Base-by-base conservation (phyloP, 2,888 invertebrate genomes). In the Mellilla xanthometata region DNA sequence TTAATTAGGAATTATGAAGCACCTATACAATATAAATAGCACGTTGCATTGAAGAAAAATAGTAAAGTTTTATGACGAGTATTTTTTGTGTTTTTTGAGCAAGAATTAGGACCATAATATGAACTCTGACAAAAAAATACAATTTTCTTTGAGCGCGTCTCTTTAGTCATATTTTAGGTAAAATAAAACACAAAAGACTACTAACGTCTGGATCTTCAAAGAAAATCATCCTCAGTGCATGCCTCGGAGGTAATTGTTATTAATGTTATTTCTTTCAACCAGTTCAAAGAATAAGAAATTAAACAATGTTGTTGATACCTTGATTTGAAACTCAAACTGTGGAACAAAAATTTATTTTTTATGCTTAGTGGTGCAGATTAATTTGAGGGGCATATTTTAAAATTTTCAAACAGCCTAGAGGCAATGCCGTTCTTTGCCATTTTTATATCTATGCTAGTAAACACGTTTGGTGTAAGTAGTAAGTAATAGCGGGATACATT, bases 391-490 rank as follows among this genome's bases (percentile, higher is more conserved):
- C 73, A 73, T 78, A 83, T 85, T 57, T 85, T 86, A 1, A 87
- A 87, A n/a, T n/a, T 88, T 85, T 86, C 75, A 77, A 74, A 81
- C 84, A 74, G 81, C 81, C 86, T 56, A 64, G 68, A 81, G 86
- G 82, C 79, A 64, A 68, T 63, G 70, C 67, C 71, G 65, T 76
- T 65, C 70, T 67, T 68, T 80, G 76, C 75, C 65, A 69, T 70
- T 68, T 77, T 76, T 76, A 67, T 80, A 68, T 68, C 65, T 73
- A 73, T 68, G 56, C 65, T 68, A 73, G 56, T 55, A 57, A 1
- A 54, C 41, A 39, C 23, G 15, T 44, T n/a, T 53, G 65, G 64
- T 39, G 3, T 45, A 71, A 61, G 46, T 39, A 9, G 71, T 3
- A 50, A 65, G 4, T 5, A 6, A 19, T 19, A 19, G 15, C 15